Evolutionary conservation across 2,113 vertebrate species (phyloP).

Genomic region (Scalopus aquaticus): DNA sequence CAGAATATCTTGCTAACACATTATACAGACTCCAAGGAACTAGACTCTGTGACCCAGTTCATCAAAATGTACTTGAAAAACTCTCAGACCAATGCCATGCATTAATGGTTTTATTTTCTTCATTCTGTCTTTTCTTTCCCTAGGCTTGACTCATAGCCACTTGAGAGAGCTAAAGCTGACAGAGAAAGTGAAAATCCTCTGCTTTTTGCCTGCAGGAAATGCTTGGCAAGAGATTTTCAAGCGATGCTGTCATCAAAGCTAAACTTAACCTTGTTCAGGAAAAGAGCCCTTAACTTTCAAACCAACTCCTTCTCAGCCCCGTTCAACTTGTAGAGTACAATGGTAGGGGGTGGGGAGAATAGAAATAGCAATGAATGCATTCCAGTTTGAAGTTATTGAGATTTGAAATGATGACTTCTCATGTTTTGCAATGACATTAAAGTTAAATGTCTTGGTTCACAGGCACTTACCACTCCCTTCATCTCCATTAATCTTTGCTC

Average conservation of each 20-base stretch:
- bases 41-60: conserved; percentile 26
- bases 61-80: conserved; percentile 39
- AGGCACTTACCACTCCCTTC: conserved; percentile 70
- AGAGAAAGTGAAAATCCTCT: conserved; percentile 67
- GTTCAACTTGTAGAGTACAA: conserved; percentile 73
- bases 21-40: not conserved
- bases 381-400: conserved; percentile 81
- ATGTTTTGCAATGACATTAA: conserved; percentile 79
- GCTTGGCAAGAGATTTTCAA: conserved; percentile 67
- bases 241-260: conserved; percentile 73
- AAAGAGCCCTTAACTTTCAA: conserved; percentile 68
- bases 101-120: conserved; percentile 45
- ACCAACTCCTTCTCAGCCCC: conserved; percentile 68
- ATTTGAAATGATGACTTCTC: conserved; percentile 80
- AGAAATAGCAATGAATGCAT: conserved; percentile 55
- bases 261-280: conserved; percentile 77
- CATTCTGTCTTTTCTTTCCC: conserved; percentile 57
- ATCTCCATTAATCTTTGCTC: conserved; percentile 81
- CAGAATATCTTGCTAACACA: not conserved
- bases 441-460: conserved; percentile 80
- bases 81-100: not conserved
- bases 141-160: conserved; percentile 53
- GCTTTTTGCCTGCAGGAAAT: conserved; percentile 69
- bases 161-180: conserved; percentile 65
- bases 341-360: conserved; percentile 43